Evolutionary conservation across 2,888 invertebrate genomes (phyloP).

Genomic region (Eilema caniola): DNA sequence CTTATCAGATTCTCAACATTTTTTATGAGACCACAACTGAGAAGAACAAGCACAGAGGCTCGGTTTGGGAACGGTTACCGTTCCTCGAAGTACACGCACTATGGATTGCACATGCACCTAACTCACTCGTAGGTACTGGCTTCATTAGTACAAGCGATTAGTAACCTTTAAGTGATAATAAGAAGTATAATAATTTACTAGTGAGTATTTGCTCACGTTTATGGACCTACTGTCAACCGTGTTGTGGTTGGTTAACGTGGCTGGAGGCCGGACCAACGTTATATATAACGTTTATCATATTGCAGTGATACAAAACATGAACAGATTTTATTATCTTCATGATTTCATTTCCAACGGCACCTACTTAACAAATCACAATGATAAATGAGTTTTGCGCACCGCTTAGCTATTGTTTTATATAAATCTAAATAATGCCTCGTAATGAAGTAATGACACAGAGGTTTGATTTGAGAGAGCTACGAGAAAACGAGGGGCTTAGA

Average conservation of each 20-base stretch:
- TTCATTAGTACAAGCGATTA: neutral
- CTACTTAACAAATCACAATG: neutral
- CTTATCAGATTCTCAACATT: neutral
- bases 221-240: neutral
- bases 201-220: too few species aligned
- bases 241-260: neutral
- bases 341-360: neutral
- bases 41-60: neutral
- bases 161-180: too few species aligned
- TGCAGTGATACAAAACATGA: neutral
- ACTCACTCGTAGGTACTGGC: neutral
- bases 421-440: neutral
- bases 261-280: neutral
- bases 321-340: neutral
- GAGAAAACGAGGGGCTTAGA: neutral
- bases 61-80: neutral
- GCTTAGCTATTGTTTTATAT: neutral
- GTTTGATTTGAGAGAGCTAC: neutral
- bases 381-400: neutral
- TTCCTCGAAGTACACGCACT: neutral
- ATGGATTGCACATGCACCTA: too few species aligned
- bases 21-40: neutral
- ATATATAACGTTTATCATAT: too few species aligned
- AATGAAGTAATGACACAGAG: neutral
- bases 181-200: too few species aligned